These are phyloP conservation scores for Holothuria glaberrima DNA, from an alignment of 35 echinoderm and acorn worm genomes.

Conservation along the genomic window DNA sequence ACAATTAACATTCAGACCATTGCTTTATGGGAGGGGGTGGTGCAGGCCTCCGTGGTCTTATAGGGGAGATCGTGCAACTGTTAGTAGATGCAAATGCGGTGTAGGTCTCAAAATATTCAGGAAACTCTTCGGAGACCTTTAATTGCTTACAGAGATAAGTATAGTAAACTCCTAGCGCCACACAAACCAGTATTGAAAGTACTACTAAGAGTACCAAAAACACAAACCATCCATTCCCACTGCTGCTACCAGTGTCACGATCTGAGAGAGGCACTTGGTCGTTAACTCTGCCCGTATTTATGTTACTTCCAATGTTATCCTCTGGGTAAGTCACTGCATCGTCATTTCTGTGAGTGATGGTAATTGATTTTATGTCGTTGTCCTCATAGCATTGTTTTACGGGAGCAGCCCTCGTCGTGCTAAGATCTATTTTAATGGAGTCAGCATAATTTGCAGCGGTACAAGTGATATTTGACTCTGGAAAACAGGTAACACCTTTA, in stretches of 20 bases:
- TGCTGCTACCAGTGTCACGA: background rate
- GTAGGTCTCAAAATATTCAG: background rate
- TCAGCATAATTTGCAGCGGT: constrained; percentile 13
- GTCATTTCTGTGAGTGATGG: background rate
- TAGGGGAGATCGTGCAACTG: background rate
- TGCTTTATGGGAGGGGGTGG: background rate
- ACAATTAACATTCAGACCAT: background rate
- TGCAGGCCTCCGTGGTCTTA: background rate
- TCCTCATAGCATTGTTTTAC: background rate
- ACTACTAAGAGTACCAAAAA: constrained; percentile 27
- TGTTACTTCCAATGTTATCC: background rate
- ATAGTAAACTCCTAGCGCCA: background rate
- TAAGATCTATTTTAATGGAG: constrained; percentile 5
- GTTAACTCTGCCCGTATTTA: background rate
- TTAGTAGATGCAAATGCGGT: background rate
- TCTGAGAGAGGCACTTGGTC: too few relatives aligned
- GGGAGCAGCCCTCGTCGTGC: background rate
- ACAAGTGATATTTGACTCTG: constrained; percentile 15
- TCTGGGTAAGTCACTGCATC: background rate
- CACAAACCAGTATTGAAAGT: background rate
- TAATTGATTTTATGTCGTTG: background rate
- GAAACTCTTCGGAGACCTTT: background rate
- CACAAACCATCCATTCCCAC: constrained; percentile 4
- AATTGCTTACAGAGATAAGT: background rate
- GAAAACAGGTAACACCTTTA: constrained; percentile 7